Base-by-base conservation (phyloP, 2,888 invertebrate genomes). In the Cyclophora albipunctata region DNA sequence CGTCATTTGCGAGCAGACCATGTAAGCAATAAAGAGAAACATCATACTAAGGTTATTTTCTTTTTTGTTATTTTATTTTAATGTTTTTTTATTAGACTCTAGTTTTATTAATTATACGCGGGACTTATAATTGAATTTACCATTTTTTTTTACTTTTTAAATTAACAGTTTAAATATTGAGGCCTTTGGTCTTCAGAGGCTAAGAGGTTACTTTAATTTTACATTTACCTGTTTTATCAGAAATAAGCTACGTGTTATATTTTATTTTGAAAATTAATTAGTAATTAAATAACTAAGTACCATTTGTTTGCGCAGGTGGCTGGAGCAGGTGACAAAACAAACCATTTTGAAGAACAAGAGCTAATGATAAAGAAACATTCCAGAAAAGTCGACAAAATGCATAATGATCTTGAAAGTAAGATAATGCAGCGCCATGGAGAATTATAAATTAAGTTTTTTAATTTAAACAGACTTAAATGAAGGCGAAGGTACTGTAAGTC, bases 351-450 rank as follows among this genome's bases (percentile, higher is more conserved):
- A 46, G 87, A 93, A 50, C 91, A 94, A 81, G 92, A 94, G 66
- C 93, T 94, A 63, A 92, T 91, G 66, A 94, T 96, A 46, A 96
- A 96, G 76, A 95, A 96, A 66, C 95, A 96, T 76, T 90, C 93
- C 3, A 90, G 94, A 57, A 96, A 95, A 75, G 94, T 96, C 0
- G 95, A 96, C 69, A 97, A 96, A 84, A 80, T 97, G 55, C 97
- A 97, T 80, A 85, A 91, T 6, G 93, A 94, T 63, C 78, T 97
- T 7, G 96, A 96, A 77, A 87, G 90, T 48, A 93, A 91, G 70
- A 96, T 97, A 60, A 90, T 94, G 71, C 90, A 90, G 62, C 92
- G 92, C 60, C 96, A 96, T 75, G 79, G 90, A 0, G 97, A 97
- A 81, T 83, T 96, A 52, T 96, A 90, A 91, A 46, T 34, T 20